Percentiles rank a stretch among this genome's conserved stretches.
Conservation (phyloP, 2,113 vertebrate genomes). For the Lathamus discolor region DNA sequence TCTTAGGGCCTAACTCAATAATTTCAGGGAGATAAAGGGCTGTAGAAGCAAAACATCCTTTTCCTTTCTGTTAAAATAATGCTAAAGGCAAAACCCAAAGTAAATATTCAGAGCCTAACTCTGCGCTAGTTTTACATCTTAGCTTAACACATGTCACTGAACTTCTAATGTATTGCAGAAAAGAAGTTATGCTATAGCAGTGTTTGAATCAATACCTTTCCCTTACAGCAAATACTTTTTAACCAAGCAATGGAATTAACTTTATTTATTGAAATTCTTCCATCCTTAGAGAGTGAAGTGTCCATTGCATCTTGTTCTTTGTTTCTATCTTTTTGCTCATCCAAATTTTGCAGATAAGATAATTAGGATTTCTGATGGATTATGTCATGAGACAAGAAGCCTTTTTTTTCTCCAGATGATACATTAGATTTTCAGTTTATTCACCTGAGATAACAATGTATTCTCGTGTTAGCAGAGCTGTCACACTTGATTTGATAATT, state of each 20-base stretch:
- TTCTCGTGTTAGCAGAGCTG: conserved; percentile 31
- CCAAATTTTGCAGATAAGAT: background rate
- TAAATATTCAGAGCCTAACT: background rate
- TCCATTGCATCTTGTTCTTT: background rate
- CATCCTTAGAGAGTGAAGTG: background rate
- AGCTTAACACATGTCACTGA: background rate
- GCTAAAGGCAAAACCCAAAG: background rate
- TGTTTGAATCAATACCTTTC: background rate
- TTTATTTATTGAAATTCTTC: background rate
- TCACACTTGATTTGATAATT: conserved; percentile 47
- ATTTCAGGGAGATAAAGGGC: background rate
- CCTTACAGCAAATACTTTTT: background rate
- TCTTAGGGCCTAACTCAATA: background rate
- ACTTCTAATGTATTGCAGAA: fast-evolving
- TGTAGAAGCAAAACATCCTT: background rate
- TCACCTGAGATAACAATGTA: conserved; percentile 34
- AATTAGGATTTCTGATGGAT: background rate
- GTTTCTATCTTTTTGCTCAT: background rate
- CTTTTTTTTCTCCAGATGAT: background rate
- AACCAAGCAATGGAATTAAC: background rate
- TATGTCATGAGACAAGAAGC: background rate
- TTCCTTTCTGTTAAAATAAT: background rate
- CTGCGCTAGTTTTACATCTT: background rate
- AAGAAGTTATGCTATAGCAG: background rate
- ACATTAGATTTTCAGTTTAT: conserved; percentile 18